These are phyloP conservation scores for Chrysocyon brachyurus DNA, from an alignment of 2,797 vertebrate species.

Conservation along the genomic window DNA sequence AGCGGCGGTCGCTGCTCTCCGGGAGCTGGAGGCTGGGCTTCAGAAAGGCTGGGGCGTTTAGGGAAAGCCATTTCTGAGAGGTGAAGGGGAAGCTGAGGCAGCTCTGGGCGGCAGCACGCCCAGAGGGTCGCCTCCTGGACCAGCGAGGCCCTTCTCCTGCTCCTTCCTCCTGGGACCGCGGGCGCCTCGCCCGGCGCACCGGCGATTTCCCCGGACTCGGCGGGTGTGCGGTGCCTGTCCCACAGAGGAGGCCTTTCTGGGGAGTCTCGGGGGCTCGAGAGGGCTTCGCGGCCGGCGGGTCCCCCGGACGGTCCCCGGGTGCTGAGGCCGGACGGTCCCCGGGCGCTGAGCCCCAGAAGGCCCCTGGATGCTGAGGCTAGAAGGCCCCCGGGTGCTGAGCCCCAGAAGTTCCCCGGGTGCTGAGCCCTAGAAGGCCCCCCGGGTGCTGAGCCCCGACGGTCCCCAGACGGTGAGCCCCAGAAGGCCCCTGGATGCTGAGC, in stretches of 20 bases:
- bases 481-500: no score
- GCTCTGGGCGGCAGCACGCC: slow-evolving; percentile 61
- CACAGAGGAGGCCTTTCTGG: slow-evolving; percentile 77
- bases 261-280: slow-evolving; percentile 76
- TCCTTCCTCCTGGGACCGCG: slow-evolving; percentile 80
- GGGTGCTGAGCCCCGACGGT: no score
- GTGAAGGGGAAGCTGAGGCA: background rate
- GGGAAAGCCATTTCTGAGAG: slow-evolving; percentile 65
- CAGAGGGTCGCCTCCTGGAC: slow-evolving; percentile 75
- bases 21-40: slow-evolving; percentile 69
- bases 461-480: no score
- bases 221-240: slow-evolving; percentile 73
- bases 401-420: no score
- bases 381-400: no score
- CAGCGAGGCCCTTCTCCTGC: slow-evolving; percentile 69
- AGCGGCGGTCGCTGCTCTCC: slow-evolving; percentile 37
- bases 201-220: slow-evolving; percentile 78
- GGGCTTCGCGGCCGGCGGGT: slow-evolving; percentile 60
- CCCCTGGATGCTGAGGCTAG: no score
- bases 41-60: slow-evolving; percentile 57
- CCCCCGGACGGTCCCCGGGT: background rate
- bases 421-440: no score
- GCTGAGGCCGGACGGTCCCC: no score
- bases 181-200: slow-evolving; percentile 76
- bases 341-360: no score